phyloP scores from a whole-genome alignment of 2,888 invertebrate species.

The Microchrysa polita region DNA sequence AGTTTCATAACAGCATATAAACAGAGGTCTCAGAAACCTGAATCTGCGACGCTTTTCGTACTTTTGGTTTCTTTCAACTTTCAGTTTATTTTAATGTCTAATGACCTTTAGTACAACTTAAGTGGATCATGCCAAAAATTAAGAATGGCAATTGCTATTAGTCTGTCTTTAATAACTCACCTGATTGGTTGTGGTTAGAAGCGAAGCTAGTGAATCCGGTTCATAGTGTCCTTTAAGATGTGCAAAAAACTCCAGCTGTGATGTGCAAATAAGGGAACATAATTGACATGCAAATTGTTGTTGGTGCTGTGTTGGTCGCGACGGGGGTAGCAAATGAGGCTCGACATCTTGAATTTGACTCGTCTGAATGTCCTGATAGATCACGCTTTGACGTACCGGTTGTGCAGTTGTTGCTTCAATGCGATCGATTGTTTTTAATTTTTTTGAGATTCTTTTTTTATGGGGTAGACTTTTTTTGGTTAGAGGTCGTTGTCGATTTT shows the following conservation, averaged over 20 bases:
- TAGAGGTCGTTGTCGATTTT: conserved; percentile 42
- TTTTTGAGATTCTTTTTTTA: conserved; percentile 85
- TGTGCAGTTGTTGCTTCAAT: conserved; percentile 6
- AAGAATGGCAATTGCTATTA: too few relatives aligned
- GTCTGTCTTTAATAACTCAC: conserved; percentile 4
- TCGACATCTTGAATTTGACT: not conserved
- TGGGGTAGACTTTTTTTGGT: conserved; percentile 80
- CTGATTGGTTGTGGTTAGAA: not conserved
- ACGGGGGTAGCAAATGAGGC: not conserved
- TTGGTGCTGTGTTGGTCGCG: too few relatives aligned
- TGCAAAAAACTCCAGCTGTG: conserved; percentile 85
- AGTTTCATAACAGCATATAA: too few relatives aligned
- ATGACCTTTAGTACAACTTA: too few relatives aligned
- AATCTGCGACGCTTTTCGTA: too few relatives aligned
- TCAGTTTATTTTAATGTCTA: too few relatives aligned
- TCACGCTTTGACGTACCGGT: conserved; percentile 18
- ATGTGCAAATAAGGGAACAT: conserved; percentile 78
- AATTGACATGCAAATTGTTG: conserved; percentile 72
- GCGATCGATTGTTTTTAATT: conserved; percentile 68
- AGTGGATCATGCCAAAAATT: too few relatives aligned
- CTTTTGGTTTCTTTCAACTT: too few relatives aligned
- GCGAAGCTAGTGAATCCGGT: conserved; percentile 60
- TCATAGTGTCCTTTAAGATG: conserved; percentile 87
- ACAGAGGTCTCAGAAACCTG: too few relatives aligned
- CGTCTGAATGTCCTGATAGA: conserved; percentile 41